phyloP scores from a whole-genome alignment of 2,888 invertebrate species.

The Ophion ventricosus region DNA sequence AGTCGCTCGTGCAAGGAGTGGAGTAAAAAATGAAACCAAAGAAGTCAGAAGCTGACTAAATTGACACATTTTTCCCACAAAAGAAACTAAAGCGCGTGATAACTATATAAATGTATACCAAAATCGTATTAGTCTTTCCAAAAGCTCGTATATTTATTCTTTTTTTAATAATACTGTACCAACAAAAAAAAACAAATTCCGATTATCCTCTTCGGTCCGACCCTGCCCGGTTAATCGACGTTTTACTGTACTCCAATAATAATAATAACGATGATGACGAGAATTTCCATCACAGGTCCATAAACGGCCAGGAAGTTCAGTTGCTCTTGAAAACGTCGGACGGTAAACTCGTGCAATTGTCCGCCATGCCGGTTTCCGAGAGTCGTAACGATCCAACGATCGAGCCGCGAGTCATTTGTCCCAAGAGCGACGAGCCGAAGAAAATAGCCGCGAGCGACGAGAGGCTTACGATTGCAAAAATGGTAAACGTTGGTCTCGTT shows the following conservation, averaged over 20 bases:
- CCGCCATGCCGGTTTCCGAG: slow-evolving; percentile 79
- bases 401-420: slow-evolving; percentile 51
- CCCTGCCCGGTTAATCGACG: too few relatives aligned
- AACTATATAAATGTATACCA: too few relatives aligned
- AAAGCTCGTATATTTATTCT: too few relatives aligned
- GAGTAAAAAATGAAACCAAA: too few relatives aligned
- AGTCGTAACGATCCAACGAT: slow-evolving; percentile 69
- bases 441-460: slow-evolving; percentile 39
- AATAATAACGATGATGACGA: background rate
- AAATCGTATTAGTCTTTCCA: too few relatives aligned
- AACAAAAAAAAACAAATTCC: too few relatives aligned
- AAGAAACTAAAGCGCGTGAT: too few relatives aligned
- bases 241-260: background rate
- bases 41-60: too few relatives aligned
- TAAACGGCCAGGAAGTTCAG: slow-evolving; percentile 82
- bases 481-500: slow-evolving; percentile 72
- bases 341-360: slow-evolving; percentile 84
- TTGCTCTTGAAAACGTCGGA: slow-evolving; percentile 84
- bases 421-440: slow-evolving; percentile 58
- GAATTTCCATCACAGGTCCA: slow-evolving; percentile 71
- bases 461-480: slow-evolving; percentile 76
- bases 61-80: too few relatives aligned
- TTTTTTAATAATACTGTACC: too few relatives aligned
- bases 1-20: too few relatives aligned
- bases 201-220: too few relatives aligned